Evolutionary conservation across 1,140 invertebrate species (phyloP).

Genomic region (Drosophila ogumai): DNA sequence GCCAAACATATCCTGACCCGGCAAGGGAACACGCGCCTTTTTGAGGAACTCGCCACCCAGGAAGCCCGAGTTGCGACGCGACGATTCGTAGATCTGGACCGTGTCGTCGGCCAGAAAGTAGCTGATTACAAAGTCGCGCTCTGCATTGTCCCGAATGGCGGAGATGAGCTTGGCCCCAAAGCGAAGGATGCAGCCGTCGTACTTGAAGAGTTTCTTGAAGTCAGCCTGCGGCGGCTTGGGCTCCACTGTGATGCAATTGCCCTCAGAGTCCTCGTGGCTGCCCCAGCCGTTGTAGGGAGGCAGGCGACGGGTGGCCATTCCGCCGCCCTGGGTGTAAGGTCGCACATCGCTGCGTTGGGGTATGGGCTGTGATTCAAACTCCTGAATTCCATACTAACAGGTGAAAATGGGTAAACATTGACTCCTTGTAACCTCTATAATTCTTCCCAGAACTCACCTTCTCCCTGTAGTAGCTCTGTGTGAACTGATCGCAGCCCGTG

Average conservation of each 20-base stretch:
- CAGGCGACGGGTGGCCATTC: slow-evolving; percentile 85
- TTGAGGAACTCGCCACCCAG: slow-evolving; percentile 89
- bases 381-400: slow-evolving; percentile 86
- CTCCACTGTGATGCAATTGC: slow-evolving; percentile 91
- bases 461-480: slow-evolving; percentile 93
- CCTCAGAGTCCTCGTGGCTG: slow-evolving; percentile 93
- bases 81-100: slow-evolving; percentile 91
- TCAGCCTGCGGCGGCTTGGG: slow-evolving; percentile 91
- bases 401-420: too few relatives aligned
- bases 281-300: slow-evolving; percentile 96
- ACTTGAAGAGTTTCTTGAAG: slow-evolving; percentile 92
- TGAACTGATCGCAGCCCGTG: slow-evolving; percentile 94
- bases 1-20: slow-evolving; percentile 89
- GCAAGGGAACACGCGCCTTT: slow-evolving; percentile 89
- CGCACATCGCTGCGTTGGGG: slow-evolving; percentile 82
- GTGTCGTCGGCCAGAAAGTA: slow-evolving; percentile 94
- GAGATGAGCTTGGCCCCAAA: slow-evolving; percentile 92
- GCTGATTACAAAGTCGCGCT: slow-evolving; percentile 92
- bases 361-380: slow-evolving; percentile 87
- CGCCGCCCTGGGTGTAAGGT: slow-evolving; percentile 52
- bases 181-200: slow-evolving; percentile 91
- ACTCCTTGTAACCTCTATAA: background rate
- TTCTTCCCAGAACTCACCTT: slow-evolving; percentile 66
- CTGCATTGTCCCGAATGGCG: slow-evolving; percentile 88
- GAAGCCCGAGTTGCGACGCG: slow-evolving; percentile 90